Evolutionary conservation across 2,888 invertebrate genomes (phyloP), one percentile per base, ranked within the genome.

Genomic region (Cordilura impudica): DNA sequence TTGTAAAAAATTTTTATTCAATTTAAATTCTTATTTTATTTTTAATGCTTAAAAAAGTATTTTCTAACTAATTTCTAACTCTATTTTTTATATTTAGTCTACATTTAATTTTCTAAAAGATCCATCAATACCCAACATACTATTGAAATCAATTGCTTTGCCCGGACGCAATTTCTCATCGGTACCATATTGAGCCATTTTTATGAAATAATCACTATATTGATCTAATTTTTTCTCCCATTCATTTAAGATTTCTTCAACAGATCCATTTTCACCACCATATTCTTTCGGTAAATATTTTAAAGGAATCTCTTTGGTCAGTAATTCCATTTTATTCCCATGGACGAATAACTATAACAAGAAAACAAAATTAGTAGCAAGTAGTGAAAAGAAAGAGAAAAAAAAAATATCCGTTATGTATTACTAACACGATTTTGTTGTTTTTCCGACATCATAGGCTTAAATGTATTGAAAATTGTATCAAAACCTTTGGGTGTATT

Each of bases 271-370:
- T 21, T 91, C 90, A 3, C 94, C 94, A 12, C 94, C 94, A 84
- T 94, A 94, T 84, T 94, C 94, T 12, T 87, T 89, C 0, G 94
- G 94, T 23, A 94, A 86, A 69, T 92, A 89, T 14, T 91, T 89
- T 83, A 91, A 90, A 0, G 94, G 93, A 21, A 94, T 87, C 56
- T 90, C 84, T 82, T 93, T 89, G 12, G n/a, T n/a, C n/a, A 39
- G n/a, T n/a, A n/a, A 12, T n/a, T 39, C 35, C 12, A 12, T 12
- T 83, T 91, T 86, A 82, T 90, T 90, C 67, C 91, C 91, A 81
- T 93, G 92, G 14, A 93, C 90, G 87, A 88, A 90, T 26, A 93
- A 83, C 92, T 93, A 85, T 49, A 29, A 81, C 43, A n/a, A 19
- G n/a, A 45, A 35, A 60, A 63, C 12, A 69, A 12, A 43, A 31